phyloP scores from a whole-genome alignment of 1,140 invertebrate species.

The Pseudobourletiella spinata region DNA sequence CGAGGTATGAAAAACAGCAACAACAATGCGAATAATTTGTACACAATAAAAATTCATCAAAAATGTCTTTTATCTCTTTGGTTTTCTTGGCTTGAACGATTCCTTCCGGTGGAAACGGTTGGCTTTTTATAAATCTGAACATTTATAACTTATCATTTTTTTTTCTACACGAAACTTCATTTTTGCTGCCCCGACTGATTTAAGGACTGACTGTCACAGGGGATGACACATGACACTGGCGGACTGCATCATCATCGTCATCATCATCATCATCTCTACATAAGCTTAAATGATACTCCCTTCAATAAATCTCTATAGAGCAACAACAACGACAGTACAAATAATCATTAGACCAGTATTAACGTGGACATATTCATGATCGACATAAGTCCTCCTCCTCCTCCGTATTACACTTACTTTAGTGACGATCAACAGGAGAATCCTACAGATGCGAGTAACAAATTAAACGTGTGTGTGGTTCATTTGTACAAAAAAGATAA shows the following conservation, averaged over 20 bases:
- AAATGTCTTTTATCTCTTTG: slow-evolving; percentile 7
- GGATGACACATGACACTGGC: not conserved
- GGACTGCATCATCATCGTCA: not conserved
- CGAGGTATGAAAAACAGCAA: too few relatives aligned
- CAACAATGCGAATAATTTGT: too few relatives aligned
- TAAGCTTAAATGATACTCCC: not conserved
- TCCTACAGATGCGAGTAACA: too few relatives aligned
- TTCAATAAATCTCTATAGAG: too few relatives aligned
- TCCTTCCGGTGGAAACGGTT: not conserved
- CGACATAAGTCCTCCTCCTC: too few relatives aligned
- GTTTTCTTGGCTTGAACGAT: slow-evolving; percentile 6
- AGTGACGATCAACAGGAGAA: too few relatives aligned
- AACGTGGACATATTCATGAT: too few relatives aligned
- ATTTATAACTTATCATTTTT: not conserved
- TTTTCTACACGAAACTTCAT: not conserved
- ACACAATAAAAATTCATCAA: not conserved
- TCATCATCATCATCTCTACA: not conserved
- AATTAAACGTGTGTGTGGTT: too few relatives aligned
- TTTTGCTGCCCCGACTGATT: not conserved
- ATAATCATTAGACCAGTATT: too few relatives aligned
- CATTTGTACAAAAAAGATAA: too few relatives aligned
- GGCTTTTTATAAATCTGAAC: not conserved
- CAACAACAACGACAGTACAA: too few relatives aligned
- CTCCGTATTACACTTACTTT: too few relatives aligned
- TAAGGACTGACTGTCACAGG: not conserved